These are phyloP conservation scores for Trachymyrmex cornetzi DNA, from an alignment of 1,140 invertebrate genomes.

Conservation along the genomic window DNA sequence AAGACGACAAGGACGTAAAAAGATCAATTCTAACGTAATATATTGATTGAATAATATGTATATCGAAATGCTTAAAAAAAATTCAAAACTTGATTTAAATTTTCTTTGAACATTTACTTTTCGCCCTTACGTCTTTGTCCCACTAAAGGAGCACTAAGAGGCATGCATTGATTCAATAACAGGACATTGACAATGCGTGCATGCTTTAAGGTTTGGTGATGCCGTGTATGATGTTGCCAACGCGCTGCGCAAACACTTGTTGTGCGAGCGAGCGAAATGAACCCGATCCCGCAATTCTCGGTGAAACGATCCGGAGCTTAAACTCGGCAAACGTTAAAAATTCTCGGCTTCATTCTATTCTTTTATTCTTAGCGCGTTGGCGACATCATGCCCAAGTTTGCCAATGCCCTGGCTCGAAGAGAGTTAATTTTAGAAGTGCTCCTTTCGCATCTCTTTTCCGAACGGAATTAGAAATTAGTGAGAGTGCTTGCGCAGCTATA, in stretches of 20 bases:
- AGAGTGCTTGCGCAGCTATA: slow-evolving; percentile 84
- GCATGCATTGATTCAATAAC: slow-evolving; percentile 85
- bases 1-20: slow-evolving; percentile 66
- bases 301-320: neutral
- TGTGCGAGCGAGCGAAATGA: slow-evolving; percentile 28
- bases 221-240: slow-evolving; percentile 86
- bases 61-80: neutral
- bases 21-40: neutral
- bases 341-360: slow-evolving; percentile 20
- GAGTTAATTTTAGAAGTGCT: slow-evolving; percentile 84
- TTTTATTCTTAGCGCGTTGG: slow-evolving; percentile 84
- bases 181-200: slow-evolving; percentile 87
- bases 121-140: slow-evolving; percentile 72
- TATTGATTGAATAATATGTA: neutral
- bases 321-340: slow-evolving; percentile 44
- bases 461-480: slow-evolving; percentile 82
- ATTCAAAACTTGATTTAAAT: neutral
- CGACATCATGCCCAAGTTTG: slow-evolving; percentile 89
- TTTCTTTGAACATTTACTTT: slow-evolving; percentile 27
- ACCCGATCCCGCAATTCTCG: neutral
- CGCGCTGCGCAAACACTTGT: slow-evolving; percentile 72
- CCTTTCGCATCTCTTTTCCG: slow-evolving; percentile 82
- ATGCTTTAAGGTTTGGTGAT: slow-evolving; percentile 86
- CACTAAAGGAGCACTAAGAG: slow-evolving; percentile 85
- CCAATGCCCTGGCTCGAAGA: slow-evolving; percentile 93